Conservation (phyloP, 2,888 invertebrate species). For the Polia nebulosa region DNA sequence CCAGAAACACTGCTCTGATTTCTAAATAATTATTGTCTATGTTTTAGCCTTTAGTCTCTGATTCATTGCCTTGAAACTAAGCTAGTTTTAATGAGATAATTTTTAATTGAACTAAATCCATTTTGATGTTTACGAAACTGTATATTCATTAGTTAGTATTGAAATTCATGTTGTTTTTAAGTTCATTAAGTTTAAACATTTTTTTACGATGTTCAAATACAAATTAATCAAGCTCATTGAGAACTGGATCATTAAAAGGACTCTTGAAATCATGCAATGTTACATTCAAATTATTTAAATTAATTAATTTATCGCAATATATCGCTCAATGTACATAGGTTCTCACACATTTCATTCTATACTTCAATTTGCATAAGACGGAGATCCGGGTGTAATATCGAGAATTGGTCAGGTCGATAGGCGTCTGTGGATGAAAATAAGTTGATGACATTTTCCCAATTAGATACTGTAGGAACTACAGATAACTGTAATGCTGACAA, state of each 20-base stretch:
- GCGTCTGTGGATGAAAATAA: too few species aligned
- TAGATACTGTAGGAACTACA: too few species aligned
- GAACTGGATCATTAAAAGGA: slow-evolving; percentile 22
- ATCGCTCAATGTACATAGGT: slow-evolving; percentile 2
- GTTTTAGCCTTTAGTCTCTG: slow-evolving; percentile 20
- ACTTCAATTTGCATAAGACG: slow-evolving; percentile 14
- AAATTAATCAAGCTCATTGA: slow-evolving; percentile 24
- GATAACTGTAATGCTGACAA: too few species aligned
- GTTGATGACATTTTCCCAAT: too few species aligned
- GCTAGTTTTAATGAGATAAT: slow-evolving; percentile 28
- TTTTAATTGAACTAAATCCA: slow-evolving; percentile 35
- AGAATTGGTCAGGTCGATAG: not conserved
- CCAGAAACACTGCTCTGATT: slow-evolving; percentile 62
- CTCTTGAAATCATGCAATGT: slow-evolving; percentile 15
- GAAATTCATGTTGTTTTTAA: slow-evolving; percentile 12
- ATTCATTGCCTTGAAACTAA: slow-evolving; percentile 44
- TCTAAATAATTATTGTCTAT: slow-evolving; percentile 66
- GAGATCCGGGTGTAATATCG: slow-evolving; percentile 3
- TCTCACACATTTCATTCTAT: not conserved
- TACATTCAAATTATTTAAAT: slow-evolving; percentile 33
- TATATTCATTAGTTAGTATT: slow-evolving; percentile 13
- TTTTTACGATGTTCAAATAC: slow-evolving; percentile 20
- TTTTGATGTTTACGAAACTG: slow-evolving; percentile 34
- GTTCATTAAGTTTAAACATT: slow-evolving; percentile 22
- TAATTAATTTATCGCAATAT: slow-evolving; percentile 33